Evolutionary conservation across 2,113 vertebrate genomes (phyloP).

Genomic region (Myrmecophaga tridactyla): DNA sequence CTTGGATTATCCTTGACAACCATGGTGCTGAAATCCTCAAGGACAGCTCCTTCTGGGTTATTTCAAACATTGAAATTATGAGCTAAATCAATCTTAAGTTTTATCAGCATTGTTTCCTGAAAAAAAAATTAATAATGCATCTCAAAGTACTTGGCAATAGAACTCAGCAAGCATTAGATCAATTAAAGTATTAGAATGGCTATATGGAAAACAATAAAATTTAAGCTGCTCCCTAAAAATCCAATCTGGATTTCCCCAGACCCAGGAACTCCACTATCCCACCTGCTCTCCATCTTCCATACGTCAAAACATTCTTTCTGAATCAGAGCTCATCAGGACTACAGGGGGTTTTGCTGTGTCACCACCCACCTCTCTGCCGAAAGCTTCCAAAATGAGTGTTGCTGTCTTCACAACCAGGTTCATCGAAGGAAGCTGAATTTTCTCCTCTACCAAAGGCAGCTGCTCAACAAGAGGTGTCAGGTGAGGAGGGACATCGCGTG

Average conservation of each 20-base stretch:
- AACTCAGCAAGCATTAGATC: constrained; percentile 10
- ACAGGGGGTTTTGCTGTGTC: not conserved
- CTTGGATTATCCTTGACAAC: constrained; percentile 45
- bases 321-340: not conserved
- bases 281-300: not conserved
- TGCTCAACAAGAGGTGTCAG: constrained; percentile 37
- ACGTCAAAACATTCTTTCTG: not conserved
- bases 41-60: constrained; percentile 59
- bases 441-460: constrained; percentile 10
- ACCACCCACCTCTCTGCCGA: not conserved
- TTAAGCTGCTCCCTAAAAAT: not conserved
- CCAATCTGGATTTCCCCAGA: not conserved
- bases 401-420: not conserved
- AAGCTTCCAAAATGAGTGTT: not conserved
- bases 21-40: constrained; percentile 16
- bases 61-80: constrained; percentile 32
- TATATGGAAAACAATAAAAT: constrained; percentile 3
- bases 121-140: not conserved
- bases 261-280: not conserved
- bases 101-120: not conserved
- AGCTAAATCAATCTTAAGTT: constrained; percentile 1
- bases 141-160: not conserved
- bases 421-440: not conserved
- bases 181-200: constrained; percentile 4
- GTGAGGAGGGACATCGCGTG: not conserved